phyloP scores from a whole-genome alignment of 2,113 vertebrate species.

The Ictidomys tridecemlineatus region DNA sequence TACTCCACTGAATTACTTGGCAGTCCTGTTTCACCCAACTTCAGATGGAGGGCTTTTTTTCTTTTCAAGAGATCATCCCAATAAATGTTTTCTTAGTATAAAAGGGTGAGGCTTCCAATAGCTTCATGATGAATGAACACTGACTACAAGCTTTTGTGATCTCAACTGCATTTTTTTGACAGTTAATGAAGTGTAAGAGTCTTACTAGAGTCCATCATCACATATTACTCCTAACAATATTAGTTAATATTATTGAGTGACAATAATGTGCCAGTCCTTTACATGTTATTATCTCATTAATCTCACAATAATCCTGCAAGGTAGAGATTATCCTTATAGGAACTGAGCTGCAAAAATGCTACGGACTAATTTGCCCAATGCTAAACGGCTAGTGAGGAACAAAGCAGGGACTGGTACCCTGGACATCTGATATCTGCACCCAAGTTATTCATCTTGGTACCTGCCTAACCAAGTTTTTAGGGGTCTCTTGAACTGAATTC shows the following conservation, averaged over 20 bases:
- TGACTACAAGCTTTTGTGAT: slow-evolving; percentile 53
- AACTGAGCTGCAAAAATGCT: slow-evolving; percentile 15
- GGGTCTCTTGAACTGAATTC: background rate
- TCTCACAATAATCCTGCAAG: slow-evolving; percentile 1
- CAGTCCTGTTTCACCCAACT: background rate
- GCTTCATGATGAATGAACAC: slow-evolving; percentile 41
- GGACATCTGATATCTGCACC: background rate
- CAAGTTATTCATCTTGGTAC: background rate
- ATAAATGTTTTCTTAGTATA: slow-evolving; percentile 14
- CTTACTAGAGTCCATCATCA: slow-evolving; percentile 13
- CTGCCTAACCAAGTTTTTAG: background rate
- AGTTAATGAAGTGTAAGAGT: slow-evolving; percentile 13
- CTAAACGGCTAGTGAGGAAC: background rate
- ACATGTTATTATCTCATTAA: slow-evolving; percentile 21
- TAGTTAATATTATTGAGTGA: slow-evolving; percentile 33
- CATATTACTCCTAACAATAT: slow-evolving; percentile 27
- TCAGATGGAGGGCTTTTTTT: background rate
- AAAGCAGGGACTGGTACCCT: background rate
- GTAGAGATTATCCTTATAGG: background rate
- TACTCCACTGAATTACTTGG: background rate
- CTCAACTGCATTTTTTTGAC: slow-evolving; percentile 7
- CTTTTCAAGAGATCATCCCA: slow-evolving; percentile 17
- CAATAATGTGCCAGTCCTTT: background rate
- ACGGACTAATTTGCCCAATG: background rate
- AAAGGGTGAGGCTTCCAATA: slow-evolving; percentile 34